Conservation (phyloP, 2,797 vertebrate genomes). For the Rhynchonycteris naso region DNA sequence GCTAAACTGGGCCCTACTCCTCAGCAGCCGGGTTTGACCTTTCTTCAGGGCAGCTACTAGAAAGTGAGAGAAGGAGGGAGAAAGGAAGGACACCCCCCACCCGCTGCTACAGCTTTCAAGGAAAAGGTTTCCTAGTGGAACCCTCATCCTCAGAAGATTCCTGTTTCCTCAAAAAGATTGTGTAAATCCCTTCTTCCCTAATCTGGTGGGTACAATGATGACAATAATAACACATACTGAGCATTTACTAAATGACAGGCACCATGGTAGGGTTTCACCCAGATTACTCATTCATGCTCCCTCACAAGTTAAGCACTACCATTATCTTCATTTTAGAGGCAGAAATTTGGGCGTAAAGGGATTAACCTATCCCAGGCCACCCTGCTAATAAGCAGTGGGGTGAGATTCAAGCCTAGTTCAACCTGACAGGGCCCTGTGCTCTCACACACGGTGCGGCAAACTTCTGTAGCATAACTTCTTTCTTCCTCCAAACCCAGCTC, state of each 20-base stretch:
- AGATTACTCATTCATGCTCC: background rate
- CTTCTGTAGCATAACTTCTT: background rate
- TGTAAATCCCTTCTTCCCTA: background rate
- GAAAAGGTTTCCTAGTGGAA: background rate
- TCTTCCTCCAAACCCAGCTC: background rate
- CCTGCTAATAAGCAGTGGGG: background rate
- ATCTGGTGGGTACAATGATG: background rate
- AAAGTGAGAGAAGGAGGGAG: background rate
- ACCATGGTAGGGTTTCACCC: background rate
- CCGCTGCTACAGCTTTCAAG: background rate
- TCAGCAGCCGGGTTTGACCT: background rate
- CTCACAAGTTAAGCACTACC: slow-evolving; percentile 35
- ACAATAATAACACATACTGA: background rate
- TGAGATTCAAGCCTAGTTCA: background rate
- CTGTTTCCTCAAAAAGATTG: background rate
- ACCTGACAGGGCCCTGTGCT: background rate
- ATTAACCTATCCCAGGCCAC: background rate
- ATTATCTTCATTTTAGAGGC: slow-evolving; percentile 13
- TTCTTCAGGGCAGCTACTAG: background rate
- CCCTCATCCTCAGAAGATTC: background rate
- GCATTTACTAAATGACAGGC: background rate
- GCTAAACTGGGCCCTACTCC: background rate
- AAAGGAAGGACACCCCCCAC: background rate
- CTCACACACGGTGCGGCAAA: accelerated
- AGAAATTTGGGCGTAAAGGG: background rate